Evolutionary conservation across 2,797 vertebrate genomes (phyloP).

Genomic region (Erethizon dorsatum): DNA sequence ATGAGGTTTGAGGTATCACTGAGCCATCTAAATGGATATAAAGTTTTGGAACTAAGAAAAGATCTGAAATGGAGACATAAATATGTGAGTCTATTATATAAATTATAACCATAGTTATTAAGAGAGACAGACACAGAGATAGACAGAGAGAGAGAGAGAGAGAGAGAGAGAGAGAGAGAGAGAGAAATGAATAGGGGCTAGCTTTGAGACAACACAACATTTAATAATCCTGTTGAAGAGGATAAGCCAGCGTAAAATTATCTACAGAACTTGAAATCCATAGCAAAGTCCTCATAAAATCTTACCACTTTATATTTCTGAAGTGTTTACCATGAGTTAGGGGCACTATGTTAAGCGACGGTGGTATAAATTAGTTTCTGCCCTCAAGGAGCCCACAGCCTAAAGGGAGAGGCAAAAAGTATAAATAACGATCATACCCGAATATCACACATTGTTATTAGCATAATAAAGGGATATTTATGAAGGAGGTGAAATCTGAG

Average conservation of each 20-base stretch:
- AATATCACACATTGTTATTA: constrained; percentile 19
- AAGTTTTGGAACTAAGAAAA: constrained; percentile 38
- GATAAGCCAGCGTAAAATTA: neutral
- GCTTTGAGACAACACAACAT: neutral
- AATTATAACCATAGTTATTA: neutral
- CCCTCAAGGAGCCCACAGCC: neutral
- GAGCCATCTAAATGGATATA: neutral
- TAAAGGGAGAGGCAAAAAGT: constrained; percentile 32
- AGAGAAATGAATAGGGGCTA: neutral
- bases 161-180: neutral
- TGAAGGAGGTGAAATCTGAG: constrained; percentile 38
- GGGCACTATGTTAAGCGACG: neutral
- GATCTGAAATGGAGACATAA: constrained; percentile 19
- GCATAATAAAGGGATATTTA: constrained; percentile 38
- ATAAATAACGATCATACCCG: neutral
- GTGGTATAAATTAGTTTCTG: constrained; percentile 21
- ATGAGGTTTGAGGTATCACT: constrained; percentile 6
- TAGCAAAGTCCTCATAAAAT: constrained; percentile 22
- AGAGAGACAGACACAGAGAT: neutral
- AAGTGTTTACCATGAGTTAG: constrained; percentile 46
- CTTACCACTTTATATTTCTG: constrained; percentile 7
- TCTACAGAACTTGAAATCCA: constrained; percentile 40
- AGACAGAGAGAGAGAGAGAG: neutral
- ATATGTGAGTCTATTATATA: constrained; percentile 3
- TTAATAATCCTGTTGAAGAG: constrained; percentile 8